Conservation (phyloP, 2,113 vertebrate genomes). For the Procavia capensis region DNA sequence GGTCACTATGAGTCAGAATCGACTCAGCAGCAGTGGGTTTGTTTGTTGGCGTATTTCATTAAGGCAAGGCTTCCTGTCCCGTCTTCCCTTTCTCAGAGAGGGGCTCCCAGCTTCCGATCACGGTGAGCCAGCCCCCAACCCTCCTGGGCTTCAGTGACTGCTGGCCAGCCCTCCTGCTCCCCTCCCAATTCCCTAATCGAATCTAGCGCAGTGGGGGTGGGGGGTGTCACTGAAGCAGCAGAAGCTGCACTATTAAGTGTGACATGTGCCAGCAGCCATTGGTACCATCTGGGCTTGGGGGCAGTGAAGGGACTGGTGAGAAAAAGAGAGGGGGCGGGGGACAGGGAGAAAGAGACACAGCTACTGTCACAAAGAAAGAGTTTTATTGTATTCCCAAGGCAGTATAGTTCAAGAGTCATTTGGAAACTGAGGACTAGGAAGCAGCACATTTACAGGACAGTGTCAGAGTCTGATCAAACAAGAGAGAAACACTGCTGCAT, state of each 20-base stretch:
- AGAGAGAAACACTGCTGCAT: slow-evolving; percentile 76
- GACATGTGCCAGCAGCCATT: slow-evolving; percentile 84
- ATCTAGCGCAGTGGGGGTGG: slow-evolving; percentile 87
- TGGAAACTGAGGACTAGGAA: slow-evolving; percentile 84
- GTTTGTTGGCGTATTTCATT: too few relatives aligned
- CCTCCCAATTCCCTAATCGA: slow-evolving; percentile 92
- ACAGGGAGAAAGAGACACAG: slow-evolving; percentile 49
- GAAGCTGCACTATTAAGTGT: slow-evolving; percentile 87
- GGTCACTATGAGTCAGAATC: too few relatives aligned
- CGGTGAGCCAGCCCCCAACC: slow-evolving; percentile 71
- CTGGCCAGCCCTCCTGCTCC: slow-evolving; percentile 84
- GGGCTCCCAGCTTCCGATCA: slow-evolving; percentile 53
- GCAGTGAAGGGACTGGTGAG: not conserved
- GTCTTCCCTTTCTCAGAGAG: not conserved
- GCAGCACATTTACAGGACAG: slow-evolving; percentile 83
- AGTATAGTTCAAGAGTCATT: slow-evolving; percentile 84
- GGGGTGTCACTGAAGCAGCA: slow-evolving; percentile 86
- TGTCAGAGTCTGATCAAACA: slow-evolving; percentile 87
- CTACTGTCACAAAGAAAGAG: slow-evolving; percentile 77
- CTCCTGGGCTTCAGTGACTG: slow-evolving; percentile 78
- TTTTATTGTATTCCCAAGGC: slow-evolving; percentile 86
- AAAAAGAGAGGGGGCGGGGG: not conserved
- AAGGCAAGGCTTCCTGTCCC: not conserved
- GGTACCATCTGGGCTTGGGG: slow-evolving; percentile 85
- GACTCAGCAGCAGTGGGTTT: too few relatives aligned